Base-by-base conservation (phyloP, 2,888 invertebrate genomes). In the Escarpia spicata region DNA sequence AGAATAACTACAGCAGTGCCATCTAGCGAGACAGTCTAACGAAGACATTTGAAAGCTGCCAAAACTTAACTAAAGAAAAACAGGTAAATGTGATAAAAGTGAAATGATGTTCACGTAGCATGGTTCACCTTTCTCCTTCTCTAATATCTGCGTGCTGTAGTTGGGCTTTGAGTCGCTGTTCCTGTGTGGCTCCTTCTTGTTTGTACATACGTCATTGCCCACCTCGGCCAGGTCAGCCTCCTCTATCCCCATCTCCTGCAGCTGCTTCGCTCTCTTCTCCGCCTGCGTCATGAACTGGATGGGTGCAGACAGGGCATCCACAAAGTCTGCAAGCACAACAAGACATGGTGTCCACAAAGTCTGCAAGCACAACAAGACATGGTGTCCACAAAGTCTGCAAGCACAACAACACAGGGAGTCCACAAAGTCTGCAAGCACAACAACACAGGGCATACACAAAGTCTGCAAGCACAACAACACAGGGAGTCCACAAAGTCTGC, bases 241-340 rank as follows among this genome's bases (percentile, higher is more conserved):
- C 92, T 96, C 96, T 94, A 99, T 99, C 93, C 99, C 99, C 97
- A 99, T 98, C 91, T 98, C 98, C 95, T 98, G 98, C 98, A 99
- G 98, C 97, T 99, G 98, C 95, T 98, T 98, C 45, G 98, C 98
- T 93, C 98, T 97, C 92, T 94, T 94, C 92, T 94, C 94, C 2
- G 94, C 94, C 92, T 93, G 93, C 2, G 98, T 98, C 97, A 98
- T 97, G 96, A 98, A 99, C 6, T 90, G 92, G 45, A 95, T 95
- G 10, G 99, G 99, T 96, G 99, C 99, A 12, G 99, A 99, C 93
- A 99, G 97, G 6, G 99, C 99, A 93, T 99, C 99, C 98, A 99
- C 99, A 96, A 99, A 98, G 96, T 75, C 75, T 75, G 75, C 19
- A 75, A 60, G 4, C 60, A 60, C 19, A 75, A 6, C 6, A 99